A percentile compares a stretch with the other conserved stretches of the same genome.
Conservation (phyloP, 2,888 invertebrate genomes). For the Phalera bucephala region DNA sequence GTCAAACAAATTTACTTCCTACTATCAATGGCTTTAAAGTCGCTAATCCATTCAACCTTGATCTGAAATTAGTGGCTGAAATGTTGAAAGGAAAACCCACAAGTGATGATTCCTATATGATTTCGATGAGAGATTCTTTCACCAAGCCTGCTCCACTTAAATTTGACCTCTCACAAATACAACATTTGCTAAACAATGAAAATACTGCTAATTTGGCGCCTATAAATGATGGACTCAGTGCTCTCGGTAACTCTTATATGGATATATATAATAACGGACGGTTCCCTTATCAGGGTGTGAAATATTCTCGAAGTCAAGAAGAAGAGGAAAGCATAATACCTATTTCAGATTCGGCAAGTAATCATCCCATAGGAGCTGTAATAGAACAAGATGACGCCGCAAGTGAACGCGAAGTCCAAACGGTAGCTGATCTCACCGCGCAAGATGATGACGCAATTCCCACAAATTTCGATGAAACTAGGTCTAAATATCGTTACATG, state of each 20-base stretch:
- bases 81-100: conserved; percentile 70
- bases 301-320: conserved; percentile 77
- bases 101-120: conserved; percentile 58
- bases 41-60: conserved; percentile 78
- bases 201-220: conserved; percentile 45
- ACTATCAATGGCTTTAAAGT: conserved; percentile 77
- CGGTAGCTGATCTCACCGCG: conserved; percentile 49
- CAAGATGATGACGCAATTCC: conserved; percentile 47
- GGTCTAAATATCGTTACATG: conserved; percentile 45
- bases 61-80: conserved; percentile 73
- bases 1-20: conserved; percentile 53
- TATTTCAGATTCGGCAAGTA: conserved; percentile 67
- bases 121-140: conserved; percentile 56
- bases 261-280: conserved; percentile 61
- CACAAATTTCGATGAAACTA: conserved; percentile 46
- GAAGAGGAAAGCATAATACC: conserved; percentile 71
- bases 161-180: conserved; percentile 64
- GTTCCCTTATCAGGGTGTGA: conserved; percentile 68
- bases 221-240: conserved; percentile 49
- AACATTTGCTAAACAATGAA: conserved; percentile 65
- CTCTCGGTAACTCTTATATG: conserved; percentile 56
- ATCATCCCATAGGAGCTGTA: conserved; percentile 75
- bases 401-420: conserved; percentile 49
- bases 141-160: conserved; percentile 58
- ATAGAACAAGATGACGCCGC: conserved; percentile 66